phyloP scores from a whole-genome alignment of 1,140 invertebrate species.

The Hypsibius dujardini region DNA sequence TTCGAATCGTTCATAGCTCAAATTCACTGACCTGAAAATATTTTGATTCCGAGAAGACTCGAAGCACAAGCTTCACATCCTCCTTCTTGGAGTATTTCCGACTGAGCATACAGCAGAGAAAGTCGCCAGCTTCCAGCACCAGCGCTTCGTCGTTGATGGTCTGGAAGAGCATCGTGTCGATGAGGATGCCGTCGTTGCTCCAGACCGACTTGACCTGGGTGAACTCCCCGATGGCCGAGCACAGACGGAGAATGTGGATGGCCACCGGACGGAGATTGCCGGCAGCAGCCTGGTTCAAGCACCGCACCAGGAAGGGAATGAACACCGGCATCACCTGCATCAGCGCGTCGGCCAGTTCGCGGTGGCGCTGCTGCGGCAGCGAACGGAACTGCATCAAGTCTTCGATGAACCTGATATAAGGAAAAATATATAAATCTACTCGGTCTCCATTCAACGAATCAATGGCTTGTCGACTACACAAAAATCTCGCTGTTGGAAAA shows the following conservation, averaged over 20 bases:
- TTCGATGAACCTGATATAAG: background rate
- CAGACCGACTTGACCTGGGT: slow-evolving; percentile 9
- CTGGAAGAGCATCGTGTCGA: slow-evolving; percentile 7
- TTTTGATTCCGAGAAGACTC: slow-evolving; percentile 3
- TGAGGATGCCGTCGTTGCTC: slow-evolving; percentile 1
- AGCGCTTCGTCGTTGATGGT: slow-evolving; percentile 8
- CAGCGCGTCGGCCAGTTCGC: slow-evolving; percentile 4
- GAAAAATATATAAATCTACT: background rate
- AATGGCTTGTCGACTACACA: background rate
- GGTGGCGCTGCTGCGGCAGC: slow-evolving; percentile 9
- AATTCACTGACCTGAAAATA: background rate
- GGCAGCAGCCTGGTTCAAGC: background rate
- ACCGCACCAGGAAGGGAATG: background rate
- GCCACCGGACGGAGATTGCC: background rate
- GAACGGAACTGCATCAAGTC: slow-evolving; percentile 16
- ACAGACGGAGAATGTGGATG: background rate
- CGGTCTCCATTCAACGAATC: background rate
- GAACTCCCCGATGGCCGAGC: slow-evolving; percentile 15
- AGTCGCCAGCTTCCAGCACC: background rate
- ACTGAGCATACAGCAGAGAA: slow-evolving; percentile 10
- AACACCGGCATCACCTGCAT: slow-evolving; percentile 5
- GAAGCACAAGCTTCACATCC: background rate
- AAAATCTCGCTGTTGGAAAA: too few relatives aligned
- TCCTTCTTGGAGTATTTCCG: slow-evolving; percentile 16
- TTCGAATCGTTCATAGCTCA: too few relatives aligned